These are phyloP conservation scores for Psilopsiagon aymara DNA, from an alignment of 2,113 vertebrate species.

Conservation along the genomic window DNA sequence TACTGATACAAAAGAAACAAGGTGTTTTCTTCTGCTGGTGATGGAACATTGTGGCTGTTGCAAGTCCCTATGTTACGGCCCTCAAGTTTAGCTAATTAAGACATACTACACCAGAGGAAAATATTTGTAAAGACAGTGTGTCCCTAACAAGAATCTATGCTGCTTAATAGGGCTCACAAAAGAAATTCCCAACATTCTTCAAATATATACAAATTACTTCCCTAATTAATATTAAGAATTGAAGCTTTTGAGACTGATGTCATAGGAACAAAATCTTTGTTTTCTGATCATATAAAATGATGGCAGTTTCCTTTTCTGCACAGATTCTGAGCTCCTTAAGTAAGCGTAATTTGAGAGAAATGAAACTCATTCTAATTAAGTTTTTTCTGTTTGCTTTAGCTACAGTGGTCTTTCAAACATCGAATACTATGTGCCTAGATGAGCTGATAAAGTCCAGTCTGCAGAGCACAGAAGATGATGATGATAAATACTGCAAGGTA, in stretches of 20 bases:
- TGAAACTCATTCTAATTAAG: constrained; percentile 63
- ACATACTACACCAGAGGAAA: constrained; percentile 59
- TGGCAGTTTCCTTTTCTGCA: neutral
- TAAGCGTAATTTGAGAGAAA: constrained; percentile 61
- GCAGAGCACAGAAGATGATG: constrained; percentile 61
- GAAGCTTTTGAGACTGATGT: constrained; percentile 49
- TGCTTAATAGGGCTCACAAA: constrained; percentile 38
- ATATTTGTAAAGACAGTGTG: constrained; percentile 56
- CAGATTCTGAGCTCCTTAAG: constrained; percentile 9
- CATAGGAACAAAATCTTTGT: constrained; percentile 45
- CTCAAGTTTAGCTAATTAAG: constrained; percentile 74
- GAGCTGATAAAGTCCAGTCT: constrained; percentile 39
- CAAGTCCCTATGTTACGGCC: neutral
- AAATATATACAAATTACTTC: constrained; percentile 27
- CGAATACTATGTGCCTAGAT: constrained; percentile 53
- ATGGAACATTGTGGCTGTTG: constrained; percentile 24
- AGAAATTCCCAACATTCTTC: constrained; percentile 69
- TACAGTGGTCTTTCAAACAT: constrained; percentile 56
- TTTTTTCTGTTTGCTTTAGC: constrained; percentile 65
- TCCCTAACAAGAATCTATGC: constrained; percentile 45
- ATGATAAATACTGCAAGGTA: constrained; percentile 68
- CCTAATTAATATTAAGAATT: constrained; percentile 70
- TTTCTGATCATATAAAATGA: constrained; percentile 73
- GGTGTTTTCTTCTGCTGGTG: constrained; percentile 37
- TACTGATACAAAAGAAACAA: constrained; percentile 43